A percentile compares a stretch with the other conserved stretches of the same genome.
These are phyloP conservation scores for Lissocephala sabroskyi DNA, from an alignment of 2,888 invertebrate species.

Conservation along the genomic window DNA sequence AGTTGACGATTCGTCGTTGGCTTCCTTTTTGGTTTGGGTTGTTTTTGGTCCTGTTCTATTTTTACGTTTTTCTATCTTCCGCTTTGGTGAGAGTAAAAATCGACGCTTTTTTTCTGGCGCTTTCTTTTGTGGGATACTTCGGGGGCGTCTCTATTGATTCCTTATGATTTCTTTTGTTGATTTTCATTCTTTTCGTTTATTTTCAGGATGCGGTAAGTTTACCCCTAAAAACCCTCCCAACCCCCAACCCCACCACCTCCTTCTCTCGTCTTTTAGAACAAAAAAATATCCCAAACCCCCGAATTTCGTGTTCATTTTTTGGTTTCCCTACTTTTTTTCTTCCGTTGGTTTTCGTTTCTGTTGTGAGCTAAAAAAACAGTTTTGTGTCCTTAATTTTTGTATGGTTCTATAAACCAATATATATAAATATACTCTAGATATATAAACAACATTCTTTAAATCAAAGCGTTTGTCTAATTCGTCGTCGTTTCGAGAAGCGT, in stretches of 20 bases:
- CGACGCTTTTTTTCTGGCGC: too few relatives aligned
- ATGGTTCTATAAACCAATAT: too few relatives aligned
- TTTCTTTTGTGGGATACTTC: conserved; percentile 8
- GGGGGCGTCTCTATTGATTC: conserved; percentile 1
- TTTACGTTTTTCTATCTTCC: too few relatives aligned
- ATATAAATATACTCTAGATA: too few relatives aligned
- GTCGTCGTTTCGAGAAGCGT: too few relatives aligned
- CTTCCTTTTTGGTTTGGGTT: too few relatives aligned
- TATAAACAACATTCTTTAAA: too few relatives aligned
- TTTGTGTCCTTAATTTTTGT: conserved; percentile 23
- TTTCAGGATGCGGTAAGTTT: conserved; percentile 73
- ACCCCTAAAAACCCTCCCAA: conserved; percentile 21
- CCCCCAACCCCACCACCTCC: conserved; percentile 1
- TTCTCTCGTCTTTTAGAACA: conserved; percentile 7
- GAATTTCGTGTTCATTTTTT: conserved; percentile 3
- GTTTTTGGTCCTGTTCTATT: too few relatives aligned
- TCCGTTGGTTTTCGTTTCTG: conserved; percentile 17
- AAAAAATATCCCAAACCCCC: conserved; percentile 21
- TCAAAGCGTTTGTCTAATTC: too few relatives aligned
- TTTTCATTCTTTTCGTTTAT: conserved; percentile 71
- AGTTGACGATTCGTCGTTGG: too few relatives aligned
- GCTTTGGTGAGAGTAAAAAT: too few relatives aligned
- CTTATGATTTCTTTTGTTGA: conserved; percentile 56
- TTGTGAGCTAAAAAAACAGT: neutral
- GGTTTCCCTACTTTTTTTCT: conserved; percentile 3